phyloP scores from a whole-genome alignment of 1,140 invertebrate genomes.

The Cephus cinctus region DNA sequence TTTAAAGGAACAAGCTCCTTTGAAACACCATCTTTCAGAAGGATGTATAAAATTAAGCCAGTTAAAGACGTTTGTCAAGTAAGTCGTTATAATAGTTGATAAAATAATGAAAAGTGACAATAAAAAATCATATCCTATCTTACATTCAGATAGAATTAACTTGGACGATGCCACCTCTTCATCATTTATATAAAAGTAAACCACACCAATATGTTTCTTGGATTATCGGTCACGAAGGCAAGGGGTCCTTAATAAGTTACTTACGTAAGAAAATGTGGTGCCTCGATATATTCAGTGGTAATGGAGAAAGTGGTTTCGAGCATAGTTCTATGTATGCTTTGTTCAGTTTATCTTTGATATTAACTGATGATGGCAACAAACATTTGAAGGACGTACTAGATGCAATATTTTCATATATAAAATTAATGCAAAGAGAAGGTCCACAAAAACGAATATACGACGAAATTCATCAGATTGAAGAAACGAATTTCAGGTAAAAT shows the following conservation, averaged over 20 bases:
- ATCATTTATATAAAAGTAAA: conserved; percentile 72
- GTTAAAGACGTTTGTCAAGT: conserved; percentile 72
- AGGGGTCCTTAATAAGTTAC: conserved; percentile 82
- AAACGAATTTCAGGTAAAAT: conserved; percentile 61
- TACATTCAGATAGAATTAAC: conserved; percentile 67
- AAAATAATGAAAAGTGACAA: conserved; percentile 1
- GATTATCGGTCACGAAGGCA: conserved; percentile 85
- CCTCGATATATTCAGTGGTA: conserved; percentile 74
- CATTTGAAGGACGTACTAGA: conserved; percentile 70
- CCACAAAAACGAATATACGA: conserved; percentile 70
- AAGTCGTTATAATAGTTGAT: conserved; percentile 12
- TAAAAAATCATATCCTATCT: conserved; percentile 8
- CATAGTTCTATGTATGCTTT: conserved; percentile 71
- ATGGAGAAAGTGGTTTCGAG: conserved; percentile 73
- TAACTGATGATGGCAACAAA: conserved; percentile 78
- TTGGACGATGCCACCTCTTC: conserved; percentile 79
- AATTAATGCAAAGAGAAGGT: conserved; percentile 63
- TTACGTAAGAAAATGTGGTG: conserved; percentile 84
- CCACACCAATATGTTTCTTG: conserved; percentile 79
- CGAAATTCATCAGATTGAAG: conserved; percentile 70
- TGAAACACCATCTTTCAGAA: conserved; percentile 65
- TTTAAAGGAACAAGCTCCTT: conserved; percentile 58
- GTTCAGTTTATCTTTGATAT: conserved; percentile 71
- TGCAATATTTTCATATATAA: conserved; percentile 72
- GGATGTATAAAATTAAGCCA: conserved; percentile 78